A percentile compares a stretch with the other conserved stretches of the same genome.
Evolutionary conservation across 2,797 vertebrate species (phyloP).

Genomic region (Manis crassicaudata): DNA sequence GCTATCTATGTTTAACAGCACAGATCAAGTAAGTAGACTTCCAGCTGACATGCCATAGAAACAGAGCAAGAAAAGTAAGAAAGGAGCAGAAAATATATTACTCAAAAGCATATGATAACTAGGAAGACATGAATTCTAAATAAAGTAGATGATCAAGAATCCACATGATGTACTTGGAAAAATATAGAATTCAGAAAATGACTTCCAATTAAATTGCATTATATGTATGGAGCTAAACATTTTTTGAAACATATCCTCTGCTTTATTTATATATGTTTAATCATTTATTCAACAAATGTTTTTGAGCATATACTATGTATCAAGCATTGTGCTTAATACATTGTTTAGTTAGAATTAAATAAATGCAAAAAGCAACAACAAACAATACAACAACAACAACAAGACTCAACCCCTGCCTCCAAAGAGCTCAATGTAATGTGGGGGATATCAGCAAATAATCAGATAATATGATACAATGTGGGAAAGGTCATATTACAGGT

Average conservation of each 20-base stretch:
- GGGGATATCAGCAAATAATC: background rate
- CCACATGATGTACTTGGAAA: background rate
- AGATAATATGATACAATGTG: background rate
- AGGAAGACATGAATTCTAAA: slow-evolving; percentile 46
- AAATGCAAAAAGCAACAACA: slow-evolving; percentile 1
- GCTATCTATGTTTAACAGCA: slow-evolving; percentile 15
- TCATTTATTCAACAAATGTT: slow-evolving; percentile 17
- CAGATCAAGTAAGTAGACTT: background rate
- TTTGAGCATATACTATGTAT: background rate
- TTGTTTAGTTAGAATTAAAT: slow-evolving; percentile 4
- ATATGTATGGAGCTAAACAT: background rate
- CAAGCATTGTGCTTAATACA: background rate
- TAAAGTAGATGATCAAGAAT: slow-evolving; percentile 16
- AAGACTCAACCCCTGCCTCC: background rate
- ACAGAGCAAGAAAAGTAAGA: slow-evolving; percentile 31
- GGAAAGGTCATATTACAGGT: background rate
- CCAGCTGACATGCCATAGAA: slow-evolving; percentile 7
- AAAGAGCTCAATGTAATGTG: slow-evolving; percentile 8
- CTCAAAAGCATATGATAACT: slow-evolving; percentile 43
- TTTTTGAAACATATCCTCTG: background rate
- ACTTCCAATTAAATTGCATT: slow-evolving; percentile 29
- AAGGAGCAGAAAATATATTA: background rate
- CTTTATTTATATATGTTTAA: slow-evolving; percentile 1
- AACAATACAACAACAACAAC: background rate
- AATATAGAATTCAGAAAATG: slow-evolving; percentile 24